A percentile compares a stretch with the other conserved stretches of the same genome.
phyloP scores from a whole-genome alignment of 2,888 invertebrate species.

The Pharmacophagus antenor region DNA sequence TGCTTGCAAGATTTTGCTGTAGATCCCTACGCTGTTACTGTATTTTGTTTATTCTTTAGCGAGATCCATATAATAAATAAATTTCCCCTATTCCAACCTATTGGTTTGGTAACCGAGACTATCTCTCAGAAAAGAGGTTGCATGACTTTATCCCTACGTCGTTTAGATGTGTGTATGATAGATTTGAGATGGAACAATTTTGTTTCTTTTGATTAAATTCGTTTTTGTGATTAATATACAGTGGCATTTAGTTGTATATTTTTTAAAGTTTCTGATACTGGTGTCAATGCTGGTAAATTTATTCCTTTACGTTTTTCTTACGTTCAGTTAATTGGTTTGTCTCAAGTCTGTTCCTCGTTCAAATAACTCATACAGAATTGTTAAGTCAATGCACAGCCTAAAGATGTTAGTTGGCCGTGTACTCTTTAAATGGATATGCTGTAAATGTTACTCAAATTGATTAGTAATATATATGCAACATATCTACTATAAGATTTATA shows the following conservation, averaged over 20 bases:
- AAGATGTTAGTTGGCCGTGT: background rate
- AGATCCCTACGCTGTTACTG: constrained; percentile 19
- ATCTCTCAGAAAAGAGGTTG: background rate
- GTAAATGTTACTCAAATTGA: background rate
- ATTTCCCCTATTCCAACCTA: background rate
- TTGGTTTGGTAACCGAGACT: background rate
- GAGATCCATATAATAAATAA: background rate
- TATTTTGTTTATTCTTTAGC: background rate
- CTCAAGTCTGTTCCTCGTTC: background rate
- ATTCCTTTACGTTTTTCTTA: too few relatives aligned
- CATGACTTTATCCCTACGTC: background rate
- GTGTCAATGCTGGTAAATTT: too few relatives aligned
- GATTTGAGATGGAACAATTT: background rate
- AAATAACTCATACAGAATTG: constrained; percentile 5
- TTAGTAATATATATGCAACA: background rate
- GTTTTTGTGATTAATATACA: background rate
- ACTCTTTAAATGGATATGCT: background rate
- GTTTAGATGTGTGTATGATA: background rate
- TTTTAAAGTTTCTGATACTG: too few relatives aligned
- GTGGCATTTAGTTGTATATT: too few relatives aligned
- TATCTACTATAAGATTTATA: background rate
- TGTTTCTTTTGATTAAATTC: background rate
- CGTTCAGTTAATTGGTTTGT: constrained; percentile 1
- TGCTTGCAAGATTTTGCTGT: constrained; percentile 6
- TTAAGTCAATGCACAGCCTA: background rate